Evolutionary conservation across 53 echinoderm and acorn worm genomes (phyloP).

Genomic region (Echinometra lucunter): DNA sequence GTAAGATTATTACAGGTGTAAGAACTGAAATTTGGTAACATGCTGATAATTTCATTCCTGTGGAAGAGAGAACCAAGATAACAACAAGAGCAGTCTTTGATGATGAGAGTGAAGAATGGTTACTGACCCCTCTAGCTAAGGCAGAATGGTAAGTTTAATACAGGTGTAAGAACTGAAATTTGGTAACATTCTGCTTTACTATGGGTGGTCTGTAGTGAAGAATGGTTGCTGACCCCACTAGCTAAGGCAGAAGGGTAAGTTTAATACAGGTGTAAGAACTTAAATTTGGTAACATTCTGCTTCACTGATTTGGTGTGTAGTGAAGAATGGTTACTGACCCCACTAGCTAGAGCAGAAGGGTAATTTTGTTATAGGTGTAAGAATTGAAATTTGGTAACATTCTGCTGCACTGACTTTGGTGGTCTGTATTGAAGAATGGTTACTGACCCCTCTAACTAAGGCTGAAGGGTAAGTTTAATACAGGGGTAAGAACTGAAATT

Average conservation of each 20-base stretch:
- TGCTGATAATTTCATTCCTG: constrained; percentile 98
- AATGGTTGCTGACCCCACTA: background rate
- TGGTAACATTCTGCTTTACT: background rate
- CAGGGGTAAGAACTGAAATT: background rate
- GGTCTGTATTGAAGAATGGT: too few relatives aligned
- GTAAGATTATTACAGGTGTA: constrained; percentile 64
- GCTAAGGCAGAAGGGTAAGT: constrained; percentile 10
- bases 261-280: background rate
- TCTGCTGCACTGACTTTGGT: background rate
- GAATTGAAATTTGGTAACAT: background rate
- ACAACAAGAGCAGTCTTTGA: constrained; percentile 85
- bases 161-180: background rate
- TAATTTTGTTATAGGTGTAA: background rate
- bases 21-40: too few relatives aligned
- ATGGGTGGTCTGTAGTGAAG: background rate
- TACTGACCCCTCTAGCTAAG: constrained; percentile 87
- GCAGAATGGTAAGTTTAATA: constrained; percentile 76
- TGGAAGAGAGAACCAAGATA: constrained; percentile 92
- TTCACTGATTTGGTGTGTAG: too few relatives aligned
- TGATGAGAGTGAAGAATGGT: constrained; percentile 91
- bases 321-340: background rate
- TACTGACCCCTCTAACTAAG: constrained; percentile 87
- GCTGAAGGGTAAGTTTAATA: constrained; percentile 77
- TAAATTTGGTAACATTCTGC: background rate
- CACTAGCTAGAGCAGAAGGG: background rate